Evolutionary conservation across 2,113 vertebrate species (phyloP).

Genomic region (Arizona elegans): DNA sequence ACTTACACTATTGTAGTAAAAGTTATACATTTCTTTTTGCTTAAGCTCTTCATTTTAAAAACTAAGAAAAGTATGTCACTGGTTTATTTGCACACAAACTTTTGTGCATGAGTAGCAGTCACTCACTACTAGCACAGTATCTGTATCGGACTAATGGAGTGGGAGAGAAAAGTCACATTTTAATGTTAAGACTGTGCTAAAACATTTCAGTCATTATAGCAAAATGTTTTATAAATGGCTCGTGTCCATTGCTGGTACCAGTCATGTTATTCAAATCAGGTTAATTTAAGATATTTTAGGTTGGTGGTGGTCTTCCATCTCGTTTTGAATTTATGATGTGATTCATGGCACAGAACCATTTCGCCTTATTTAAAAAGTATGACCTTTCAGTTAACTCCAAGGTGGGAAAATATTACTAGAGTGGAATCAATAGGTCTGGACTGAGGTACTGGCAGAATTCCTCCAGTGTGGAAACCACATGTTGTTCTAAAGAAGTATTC

Average conservation of each 20-base stretch:
- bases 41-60: neutral
- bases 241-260: neutral
- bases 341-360: rapidly evolving
- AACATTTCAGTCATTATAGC: neutral
- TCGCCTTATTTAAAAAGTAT: neutral
- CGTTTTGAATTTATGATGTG: neutral
- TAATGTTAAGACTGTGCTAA: neutral
- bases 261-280: neutral
- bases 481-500: neutral
- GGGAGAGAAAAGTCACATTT: neutral
- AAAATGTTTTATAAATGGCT: neutral
- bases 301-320: neutral
- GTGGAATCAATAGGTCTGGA: neutral
- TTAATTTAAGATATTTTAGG: neutral
- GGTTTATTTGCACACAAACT: neutral
- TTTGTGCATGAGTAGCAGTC: neutral
- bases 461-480: neutral
- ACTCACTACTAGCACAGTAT: neutral
- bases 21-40: neutral
- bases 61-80: neutral
- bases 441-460: conserved; percentile 32
- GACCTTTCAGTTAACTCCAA: conserved; percentile 11
- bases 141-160: neutral
- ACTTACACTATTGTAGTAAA: neutral
- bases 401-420: neutral